These are phyloP conservation scores for Linyphia triangularis DNA, from an alignment of 2,888 invertebrate genomes.

Conservation along the genomic window DNA sequence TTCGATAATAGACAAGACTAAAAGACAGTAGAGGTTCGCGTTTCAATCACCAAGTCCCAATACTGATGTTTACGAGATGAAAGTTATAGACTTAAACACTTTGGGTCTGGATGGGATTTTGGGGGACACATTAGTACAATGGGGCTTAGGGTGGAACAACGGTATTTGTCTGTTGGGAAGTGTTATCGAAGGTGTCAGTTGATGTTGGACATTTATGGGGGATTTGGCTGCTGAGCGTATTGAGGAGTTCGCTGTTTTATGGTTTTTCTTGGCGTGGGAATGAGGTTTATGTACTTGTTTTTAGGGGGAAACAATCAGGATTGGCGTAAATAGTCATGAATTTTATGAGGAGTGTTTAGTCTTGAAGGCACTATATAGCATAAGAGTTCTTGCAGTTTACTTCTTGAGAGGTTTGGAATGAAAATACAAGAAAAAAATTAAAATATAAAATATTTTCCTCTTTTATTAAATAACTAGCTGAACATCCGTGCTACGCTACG, in stretches of 20 bases:
- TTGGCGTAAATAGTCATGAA: background rate
- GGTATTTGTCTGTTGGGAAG: conserved; percentile 26
- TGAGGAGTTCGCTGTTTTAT: conserved; percentile 36
- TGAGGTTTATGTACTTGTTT: background rate
- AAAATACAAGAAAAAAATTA: too few relatives aligned
- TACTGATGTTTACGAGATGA: conserved; percentile 30
- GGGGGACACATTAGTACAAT: conserved; percentile 4
- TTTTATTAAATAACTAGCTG: too few relatives aligned
- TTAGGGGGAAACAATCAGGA: background rate
- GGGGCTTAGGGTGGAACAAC: conserved; percentile 18
- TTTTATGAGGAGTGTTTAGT: background rate
- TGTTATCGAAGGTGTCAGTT: conserved; percentile 52
- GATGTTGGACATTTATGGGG: conserved; percentile 47
- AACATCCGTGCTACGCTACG: too few relatives aligned
- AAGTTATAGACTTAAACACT: background rate
- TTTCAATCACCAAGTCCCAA: conserved; percentile 23
- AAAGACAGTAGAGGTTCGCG: conserved; percentile 11
- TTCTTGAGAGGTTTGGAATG: too few relatives aligned
- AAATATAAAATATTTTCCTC: too few relatives aligned
- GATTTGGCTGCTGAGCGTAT: background rate
- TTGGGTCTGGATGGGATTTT: background rate
- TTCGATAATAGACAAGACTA: conserved; percentile 7
- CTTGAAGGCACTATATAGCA: too few relatives aligned
- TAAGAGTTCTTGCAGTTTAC: too few relatives aligned
- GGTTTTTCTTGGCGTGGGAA: conserved; percentile 57